Base-by-base conservation (phyloP, 2,797 vertebrate species). In the Brotula barbata region DNA sequence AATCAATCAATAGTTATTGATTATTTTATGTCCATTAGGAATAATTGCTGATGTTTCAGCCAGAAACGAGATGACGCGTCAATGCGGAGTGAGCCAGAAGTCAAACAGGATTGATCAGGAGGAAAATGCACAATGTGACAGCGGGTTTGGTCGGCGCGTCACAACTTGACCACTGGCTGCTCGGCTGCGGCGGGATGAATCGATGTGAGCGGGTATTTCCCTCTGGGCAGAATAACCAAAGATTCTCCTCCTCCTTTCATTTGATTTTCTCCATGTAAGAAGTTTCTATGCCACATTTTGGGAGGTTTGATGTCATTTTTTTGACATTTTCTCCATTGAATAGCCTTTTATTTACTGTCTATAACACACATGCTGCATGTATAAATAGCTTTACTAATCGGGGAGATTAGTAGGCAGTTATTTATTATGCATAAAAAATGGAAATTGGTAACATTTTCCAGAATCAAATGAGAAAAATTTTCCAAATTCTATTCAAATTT, bases 41-140 rank as follows among this genome's bases (percentile, higher is more conserved):
- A 74, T 82, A 82, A 82, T 76, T 81, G 78, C 67, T 77, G 65
- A 80, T 73, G 75, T 84, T 74, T 70, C 50, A 70, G 58, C 10
- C 8, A 46, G 61, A 20, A 11, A 46, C 13, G 33, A 63, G 46
- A 77, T 63, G 72, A 77, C 76, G 71, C 66, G 71, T 68, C 37
- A 41, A 75, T 75, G 48, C 7, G 34, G 8, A 45, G 48, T 43
- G 43, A 72, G 65, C 0, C 7, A 15, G 19, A 51, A 69, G 62
- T 64, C 47, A 71, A 75, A 75, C 51, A 61, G n/a, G 19, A 82
- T 73, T 1, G 61, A 76, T 80, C 55, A 13, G 1, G 31, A 40
- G 19, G 44, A 59, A 73, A 64, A 71, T 48, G 46, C 48, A 59
- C 55, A 58, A 46, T 68, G 57, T 73, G 68, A 52, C 40, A 51